These are phyloP conservation scores for Sinohyriopsis cumingii DNA, from an alignment of 2,888 invertebrate genomes.

Conservation along the genomic window DNA sequence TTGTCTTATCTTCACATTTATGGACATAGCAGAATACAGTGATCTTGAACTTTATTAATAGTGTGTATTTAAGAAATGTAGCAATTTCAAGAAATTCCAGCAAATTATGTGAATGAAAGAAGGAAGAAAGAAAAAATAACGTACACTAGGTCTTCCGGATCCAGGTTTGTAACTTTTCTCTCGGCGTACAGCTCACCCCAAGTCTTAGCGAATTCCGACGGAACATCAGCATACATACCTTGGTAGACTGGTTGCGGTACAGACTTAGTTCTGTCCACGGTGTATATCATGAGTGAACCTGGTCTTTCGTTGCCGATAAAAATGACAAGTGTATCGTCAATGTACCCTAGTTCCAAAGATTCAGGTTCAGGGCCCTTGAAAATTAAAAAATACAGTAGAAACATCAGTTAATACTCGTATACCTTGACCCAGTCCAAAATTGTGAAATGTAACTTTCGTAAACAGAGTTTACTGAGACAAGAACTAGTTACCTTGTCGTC, in stretches of 20 bases:
- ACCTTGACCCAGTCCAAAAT: neutral
- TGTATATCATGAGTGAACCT: conserved; percentile 50
- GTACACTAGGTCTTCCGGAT: conserved; percentile 53
- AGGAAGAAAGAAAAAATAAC: neutral
- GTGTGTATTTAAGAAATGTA: no score
- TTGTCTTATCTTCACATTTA: no score
- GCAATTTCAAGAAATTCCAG: no score
- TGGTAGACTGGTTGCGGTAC: conserved; percentile 41
- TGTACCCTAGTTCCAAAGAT: conserved; percentile 40
- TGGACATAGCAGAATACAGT: no score
- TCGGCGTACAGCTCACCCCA: conserved; percentile 38
- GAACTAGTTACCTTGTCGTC: conserved; percentile 42
- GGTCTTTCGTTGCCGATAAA: conserved; percentile 58
- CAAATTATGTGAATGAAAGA: neutral
- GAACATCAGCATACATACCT: conserved; percentile 36
- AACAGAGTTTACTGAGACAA: neutral
- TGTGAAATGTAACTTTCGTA: neutral
- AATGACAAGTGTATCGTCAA: conserved; percentile 38
- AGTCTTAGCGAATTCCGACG: conserved; percentile 16
- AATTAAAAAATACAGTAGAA: neutral
- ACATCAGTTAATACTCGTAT: neutral
- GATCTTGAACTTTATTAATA: no score
- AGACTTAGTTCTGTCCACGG: conserved; percentile 30
- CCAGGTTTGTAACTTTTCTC: conserved; percentile 36
- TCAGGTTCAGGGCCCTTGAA: conserved; percentile 56